Percentiles rank a stretch among this genome's conserved stretches.
These are phyloP conservation scores for Chelidonichthys spinosus DNA, from an alignment of 2,797 vertebrate species.

Conservation along the genomic window DNA sequence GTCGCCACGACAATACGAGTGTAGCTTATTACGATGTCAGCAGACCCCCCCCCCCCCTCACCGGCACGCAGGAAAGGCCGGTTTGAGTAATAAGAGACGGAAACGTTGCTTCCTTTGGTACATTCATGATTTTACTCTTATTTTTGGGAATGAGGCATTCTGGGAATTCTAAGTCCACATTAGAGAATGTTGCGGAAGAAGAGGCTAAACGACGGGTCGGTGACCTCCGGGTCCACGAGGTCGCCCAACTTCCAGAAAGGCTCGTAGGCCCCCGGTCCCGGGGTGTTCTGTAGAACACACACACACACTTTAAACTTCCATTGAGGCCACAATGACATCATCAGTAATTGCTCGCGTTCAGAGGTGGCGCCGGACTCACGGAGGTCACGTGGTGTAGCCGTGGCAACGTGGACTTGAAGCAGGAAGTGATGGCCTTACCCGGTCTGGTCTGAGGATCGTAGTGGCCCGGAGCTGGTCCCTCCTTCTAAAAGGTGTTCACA, in stretches of 20 bases:
- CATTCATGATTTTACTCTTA: conserved; percentile 26
- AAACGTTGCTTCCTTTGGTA: not conserved
- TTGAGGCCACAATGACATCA: not conserved
- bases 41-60: conserved; percentile 29
- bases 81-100: conserved; percentile 40
- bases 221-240: conserved; percentile 54
- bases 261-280: conserved; percentile 81
- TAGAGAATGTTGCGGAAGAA: conserved; percentile 80
- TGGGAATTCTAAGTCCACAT: conserved; percentile 33
- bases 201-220: conserved; percentile 71
- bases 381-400: conserved; percentile 74
- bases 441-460: conserved; percentile 76
- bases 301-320: conserved; percentile 14
- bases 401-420: conserved; percentile 86
- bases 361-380: conserved; percentile 75
- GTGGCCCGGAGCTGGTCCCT: conserved; percentile 85
- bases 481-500: conserved; percentile 72
- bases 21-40: conserved; percentile 55
- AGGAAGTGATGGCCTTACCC: conserved; percentile 80
- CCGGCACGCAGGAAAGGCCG: conserved; percentile 44
- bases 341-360: not conserved
- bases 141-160: conserved; percentile 12
- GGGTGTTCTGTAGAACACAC: conserved; percentile 75
- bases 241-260: conserved; percentile 69
- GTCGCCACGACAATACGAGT: conserved; percentile 63